Conservation (phyloP, 2,797 vertebrate genomes). For the Chaetodon trifasciatus region DNA sequence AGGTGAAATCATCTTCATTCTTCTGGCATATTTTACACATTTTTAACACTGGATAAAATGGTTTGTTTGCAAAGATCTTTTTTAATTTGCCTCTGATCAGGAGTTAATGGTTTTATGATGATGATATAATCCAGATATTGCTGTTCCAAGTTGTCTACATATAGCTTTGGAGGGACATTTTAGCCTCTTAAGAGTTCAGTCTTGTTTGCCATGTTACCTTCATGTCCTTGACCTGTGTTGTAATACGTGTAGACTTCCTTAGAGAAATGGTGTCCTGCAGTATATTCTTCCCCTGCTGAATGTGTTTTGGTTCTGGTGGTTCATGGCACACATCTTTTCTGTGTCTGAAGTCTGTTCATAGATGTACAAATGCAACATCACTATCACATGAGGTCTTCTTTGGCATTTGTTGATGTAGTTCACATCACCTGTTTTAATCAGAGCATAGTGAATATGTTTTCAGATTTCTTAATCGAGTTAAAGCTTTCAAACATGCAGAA, state of each 20-base stretch:
- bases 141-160: neutral
- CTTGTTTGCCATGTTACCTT: neutral
- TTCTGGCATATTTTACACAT: neutral
- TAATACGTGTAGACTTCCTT: neutral
- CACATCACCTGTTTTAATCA: neutral
- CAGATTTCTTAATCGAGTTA: slow-evolving; percentile 24
- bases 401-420: neutral
- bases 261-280: neutral
- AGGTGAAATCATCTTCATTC: neutral
- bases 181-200: neutral
- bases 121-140: slow-evolving; percentile 6
- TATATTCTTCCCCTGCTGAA: neutral
- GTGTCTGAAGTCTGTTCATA: neutral
- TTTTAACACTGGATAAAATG: neutral
- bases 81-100: slow-evolving; percentile 23
- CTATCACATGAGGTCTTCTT: slow-evolving; percentile 22
- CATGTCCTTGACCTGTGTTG: neutral
- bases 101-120: neutral
- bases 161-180: neutral
- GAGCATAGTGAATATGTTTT: neutral
- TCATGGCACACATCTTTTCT: neutral
- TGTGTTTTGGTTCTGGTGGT: neutral
- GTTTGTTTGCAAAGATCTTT: neutral
- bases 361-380: neutral
- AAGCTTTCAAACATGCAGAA: slow-evolving; percentile 6